A percentile compares a stretch with the other conserved stretches of the same genome.
Evolutionary conservation across 2,888 invertebrate genomes (phyloP).

Genomic region (Aphelenchoides bicaudatus): DNA sequence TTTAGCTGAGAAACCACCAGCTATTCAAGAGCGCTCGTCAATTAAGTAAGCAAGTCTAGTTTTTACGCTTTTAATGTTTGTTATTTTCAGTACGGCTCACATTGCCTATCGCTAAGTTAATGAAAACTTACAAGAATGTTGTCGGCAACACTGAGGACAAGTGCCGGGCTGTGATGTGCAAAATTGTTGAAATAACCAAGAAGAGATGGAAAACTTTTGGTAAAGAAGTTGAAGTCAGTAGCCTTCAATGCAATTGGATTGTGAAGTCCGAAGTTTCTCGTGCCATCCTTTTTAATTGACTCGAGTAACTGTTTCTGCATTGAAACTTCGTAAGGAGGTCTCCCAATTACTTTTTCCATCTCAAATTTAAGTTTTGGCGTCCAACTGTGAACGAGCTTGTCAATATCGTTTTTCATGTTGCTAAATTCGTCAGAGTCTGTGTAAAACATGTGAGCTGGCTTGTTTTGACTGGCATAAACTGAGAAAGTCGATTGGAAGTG

Average conservation of each 20-base stretch:
- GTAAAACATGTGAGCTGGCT: slow-evolving; percentile 4
- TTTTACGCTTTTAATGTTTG: background rate
- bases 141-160: slow-evolving; percentile 43
- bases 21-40: too few species aligned
- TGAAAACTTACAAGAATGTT: slow-evolving; percentile 20
- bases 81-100: slow-evolving; percentile 18
- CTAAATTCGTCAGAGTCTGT: background rate
- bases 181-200: slow-evolving; percentile 46
- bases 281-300: slow-evolving; percentile 18
- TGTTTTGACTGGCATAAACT: slow-evolving; percentile 1
- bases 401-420: background rate
- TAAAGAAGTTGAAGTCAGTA: slow-evolving; percentile 4
- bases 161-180: slow-evolving; percentile 38
- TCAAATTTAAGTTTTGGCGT: background rate
- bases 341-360: background rate
- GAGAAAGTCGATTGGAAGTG: slow-evolving; percentile 25
- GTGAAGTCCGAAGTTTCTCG: slow-evolving; percentile 38
- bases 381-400: background rate
- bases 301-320: background rate
- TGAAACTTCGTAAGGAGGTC: too few species aligned
- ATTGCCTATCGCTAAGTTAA: too few species aligned
- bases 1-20: too few species aligned
- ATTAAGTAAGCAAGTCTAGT: too few species aligned
- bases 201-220: slow-evolving; percentile 15
- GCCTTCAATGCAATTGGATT: slow-evolving; percentile 40